These are phyloP conservation scores for Orthosia gothica DNA, from an alignment of 2,888 invertebrate genomes.

Conservation along the genomic window DNA sequence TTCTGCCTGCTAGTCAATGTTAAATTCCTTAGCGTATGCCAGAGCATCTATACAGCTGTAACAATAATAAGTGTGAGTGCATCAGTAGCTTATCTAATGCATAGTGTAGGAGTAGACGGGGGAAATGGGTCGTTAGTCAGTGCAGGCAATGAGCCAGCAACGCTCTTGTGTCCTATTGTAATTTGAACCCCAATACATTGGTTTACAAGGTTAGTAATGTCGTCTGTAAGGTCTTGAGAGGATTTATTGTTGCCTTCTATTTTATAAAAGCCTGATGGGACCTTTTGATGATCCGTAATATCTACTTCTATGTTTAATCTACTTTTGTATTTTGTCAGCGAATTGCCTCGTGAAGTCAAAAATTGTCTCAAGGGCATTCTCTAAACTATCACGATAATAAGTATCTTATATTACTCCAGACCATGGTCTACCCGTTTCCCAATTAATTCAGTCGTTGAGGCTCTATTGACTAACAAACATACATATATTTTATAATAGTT, in stretches of 20 bases:
- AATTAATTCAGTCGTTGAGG: too few species aligned
- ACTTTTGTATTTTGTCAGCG: too few species aligned
- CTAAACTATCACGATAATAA: too few species aligned
- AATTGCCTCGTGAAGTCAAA: too few species aligned
- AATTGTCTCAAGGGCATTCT: too few species aligned
- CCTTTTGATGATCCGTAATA: not conserved
- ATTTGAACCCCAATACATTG: slow-evolving; percentile 53
- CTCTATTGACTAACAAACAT: too few species aligned
- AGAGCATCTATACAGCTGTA: slow-evolving; percentile 22
- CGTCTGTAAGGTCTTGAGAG: not conserved
- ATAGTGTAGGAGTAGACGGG: slow-evolving; percentile 50
- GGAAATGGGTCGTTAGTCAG: slow-evolving; percentile 59
- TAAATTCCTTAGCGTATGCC: slow-evolving; percentile 23
- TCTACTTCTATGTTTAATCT: too few species aligned
- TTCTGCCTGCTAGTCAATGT: not conserved
- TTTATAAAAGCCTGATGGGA: not conserved
- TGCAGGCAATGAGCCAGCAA: slow-evolving; percentile 58
- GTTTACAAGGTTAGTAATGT: slow-evolving; percentile 28
- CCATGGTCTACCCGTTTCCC: too few species aligned
- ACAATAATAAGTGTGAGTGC: slow-evolving; percentile 40
- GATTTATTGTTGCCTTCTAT: not conserved
- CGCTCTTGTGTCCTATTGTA: slow-evolving; percentile 43
- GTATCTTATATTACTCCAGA: too few species aligned
- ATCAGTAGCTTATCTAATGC: slow-evolving; percentile 49
- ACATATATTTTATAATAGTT: too few species aligned